Base-by-base conservation (phyloP, 2,113 vertebrate genomes). In the Dasyprocta punctata region DNA sequence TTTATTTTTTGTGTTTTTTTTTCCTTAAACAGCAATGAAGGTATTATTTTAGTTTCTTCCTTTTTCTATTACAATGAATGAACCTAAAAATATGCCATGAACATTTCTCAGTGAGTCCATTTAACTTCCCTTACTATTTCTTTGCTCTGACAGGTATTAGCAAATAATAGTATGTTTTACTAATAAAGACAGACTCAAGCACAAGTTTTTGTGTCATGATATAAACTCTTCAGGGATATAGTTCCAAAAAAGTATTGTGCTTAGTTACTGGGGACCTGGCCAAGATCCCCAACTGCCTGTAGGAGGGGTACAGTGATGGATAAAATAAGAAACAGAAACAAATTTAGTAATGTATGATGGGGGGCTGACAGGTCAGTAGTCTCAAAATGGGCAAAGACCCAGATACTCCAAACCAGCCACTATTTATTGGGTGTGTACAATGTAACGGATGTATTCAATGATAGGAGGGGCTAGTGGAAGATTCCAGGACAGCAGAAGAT, bases 221-320 rank as follows among this genome's bases (percentile, higher is more conserved):
- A 89, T 38, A 78, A 87, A 94, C 3, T 83, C 47, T 30, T 56
- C 17, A 47, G 30, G 11, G 5, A 75, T 78, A 26, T 61, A 54
- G 86, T 96, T 87, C 58, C 71, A 38, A 77, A 95, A 95, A 63
- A 90, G 24, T 26, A 75, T 28, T 65, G 11, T 60, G 4, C n/a
- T 92, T 87, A 41, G 2, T 14, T 56, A 56, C 19, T 17, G 16
- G 54, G 54, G 54, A 54, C 54, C 16, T 56, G 54, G 54, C 54
- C 17, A 56, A 20, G 54, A 56, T 56, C 54, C 17, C 5, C 54
- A 56, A 56, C 54, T 56, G 17, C 17, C 2, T 56, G 17, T 56
- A 56, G 16, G 54, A 56, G 16, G 16, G 54, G 54, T 56, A 56
- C 17, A 19, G 54, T 56, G 54, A 56, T 5, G 54, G 17, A 56